Percentiles rank a stretch among this genome's conserved stretches.
phyloP scores from a whole-genome alignment of 2,113 vertebrate species.

The Panthera leo region DNA sequence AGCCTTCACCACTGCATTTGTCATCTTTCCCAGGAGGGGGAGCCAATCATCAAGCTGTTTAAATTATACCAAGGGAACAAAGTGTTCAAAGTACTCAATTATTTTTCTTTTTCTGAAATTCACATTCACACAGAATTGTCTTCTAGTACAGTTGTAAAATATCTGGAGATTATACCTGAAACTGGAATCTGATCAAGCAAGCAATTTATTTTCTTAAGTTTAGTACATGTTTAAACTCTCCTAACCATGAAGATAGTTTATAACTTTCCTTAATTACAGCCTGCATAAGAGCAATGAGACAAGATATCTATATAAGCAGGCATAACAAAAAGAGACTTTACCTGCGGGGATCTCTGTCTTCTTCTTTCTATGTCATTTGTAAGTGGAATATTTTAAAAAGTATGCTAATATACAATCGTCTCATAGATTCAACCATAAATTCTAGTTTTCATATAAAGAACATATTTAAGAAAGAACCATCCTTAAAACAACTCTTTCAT shows the following conservation, averaged over 20 bases:
- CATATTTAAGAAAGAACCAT: constrained; percentile 7
- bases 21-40: constrained; percentile 56
- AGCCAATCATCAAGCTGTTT: constrained; percentile 47
- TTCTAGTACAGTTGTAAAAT: neutral
- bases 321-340: neutral
- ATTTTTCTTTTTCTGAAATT: neutral
- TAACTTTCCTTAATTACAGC: neutral
- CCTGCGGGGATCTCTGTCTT: neutral
- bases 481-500: neutral
- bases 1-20: neutral
- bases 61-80: neutral
- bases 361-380: constrained; percentile 13
- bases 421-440: neutral
- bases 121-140: neutral
- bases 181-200: neutral
- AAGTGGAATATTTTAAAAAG: neutral
- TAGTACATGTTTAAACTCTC: neutral
- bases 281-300: neutral
- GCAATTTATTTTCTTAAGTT: neutral
- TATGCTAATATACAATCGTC: neutral
- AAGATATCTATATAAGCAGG: neutral
- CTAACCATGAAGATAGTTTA: neutral
- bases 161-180: neutral
- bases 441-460: neutral
- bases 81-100: neutral